phyloP scores from a whole-genome alignment of 2,888 invertebrate genomes.

The Morpho helenor region DNA sequence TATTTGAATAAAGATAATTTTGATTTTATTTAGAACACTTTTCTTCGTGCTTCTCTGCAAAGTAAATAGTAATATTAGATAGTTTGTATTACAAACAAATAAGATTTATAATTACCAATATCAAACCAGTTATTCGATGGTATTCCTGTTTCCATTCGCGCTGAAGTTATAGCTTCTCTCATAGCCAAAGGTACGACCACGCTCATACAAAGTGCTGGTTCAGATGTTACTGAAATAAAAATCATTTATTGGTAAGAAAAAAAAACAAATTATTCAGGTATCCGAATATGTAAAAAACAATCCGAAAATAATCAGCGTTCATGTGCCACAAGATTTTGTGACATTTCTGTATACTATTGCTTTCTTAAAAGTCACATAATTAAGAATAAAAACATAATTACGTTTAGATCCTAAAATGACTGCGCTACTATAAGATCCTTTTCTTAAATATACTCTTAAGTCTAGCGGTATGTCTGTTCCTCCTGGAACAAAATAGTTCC shows the following conservation, averaged over 20 bases:
- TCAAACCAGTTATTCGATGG: slow-evolving; percentile 76
- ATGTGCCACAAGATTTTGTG: too few relatives aligned
- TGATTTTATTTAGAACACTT: too few relatives aligned
- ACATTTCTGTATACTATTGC: too few relatives aligned
- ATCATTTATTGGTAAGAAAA: neutral
- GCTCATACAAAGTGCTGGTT: slow-evolving; percentile 71
- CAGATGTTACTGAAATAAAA: slow-evolving; percentile 70
- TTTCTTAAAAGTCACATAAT: too few relatives aligned
- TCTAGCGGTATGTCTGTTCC: slow-evolving; percentile 82
- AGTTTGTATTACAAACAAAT: too few relatives aligned
- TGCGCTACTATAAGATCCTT: slow-evolving; percentile 75
- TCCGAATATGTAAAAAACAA: too few relatives aligned
- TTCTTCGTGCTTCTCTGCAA: too few relatives aligned
- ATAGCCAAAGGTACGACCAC: slow-evolving; percentile 79
- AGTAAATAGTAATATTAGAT: too few relatives aligned
- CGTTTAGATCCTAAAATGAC: slow-evolving; percentile 80
- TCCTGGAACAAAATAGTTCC: slow-evolving; percentile 84
- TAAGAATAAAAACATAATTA: slow-evolving; percentile 16
- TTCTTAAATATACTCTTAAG: slow-evolving; percentile 78
- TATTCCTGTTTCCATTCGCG: slow-evolving; percentile 79
- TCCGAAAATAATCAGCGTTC: too few relatives aligned
- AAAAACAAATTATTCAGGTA: too few relatives aligned
- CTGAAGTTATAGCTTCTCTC: slow-evolving; percentile 81
- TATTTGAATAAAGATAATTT: too few relatives aligned
- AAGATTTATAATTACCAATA: slow-evolving; percentile 66